Evolutionary conservation across 2,113 vertebrate genomes (phyloP).

Genomic region (Cranoglanis bouderius): DNA sequence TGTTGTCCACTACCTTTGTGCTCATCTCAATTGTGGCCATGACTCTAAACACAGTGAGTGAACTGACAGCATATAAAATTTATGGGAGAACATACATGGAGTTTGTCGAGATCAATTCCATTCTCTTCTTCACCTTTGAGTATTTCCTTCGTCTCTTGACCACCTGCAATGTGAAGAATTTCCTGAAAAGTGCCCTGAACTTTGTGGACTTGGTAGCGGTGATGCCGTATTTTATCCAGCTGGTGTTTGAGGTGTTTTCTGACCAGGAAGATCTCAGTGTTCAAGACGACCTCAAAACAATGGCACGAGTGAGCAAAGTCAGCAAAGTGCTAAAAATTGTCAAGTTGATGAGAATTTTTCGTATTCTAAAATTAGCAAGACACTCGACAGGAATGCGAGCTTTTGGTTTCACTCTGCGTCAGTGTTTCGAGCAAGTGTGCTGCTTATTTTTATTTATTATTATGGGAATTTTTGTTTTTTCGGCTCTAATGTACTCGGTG

Average conservation of each 20-base stretch:
- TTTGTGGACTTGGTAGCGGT: slow-evolving; percentile 87
- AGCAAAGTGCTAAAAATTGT: slow-evolving; percentile 89
- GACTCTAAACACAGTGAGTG: slow-evolving; percentile 85
- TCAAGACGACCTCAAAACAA: slow-evolving; percentile 82
- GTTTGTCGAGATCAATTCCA: slow-evolving; percentile 79
- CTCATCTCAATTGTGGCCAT: slow-evolving; percentile 87
- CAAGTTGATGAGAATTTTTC: slow-evolving; percentile 89
- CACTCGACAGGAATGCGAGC: slow-evolving; percentile 89
- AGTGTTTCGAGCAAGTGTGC: slow-evolving; percentile 92
- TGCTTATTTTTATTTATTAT: slow-evolving; percentile 89
- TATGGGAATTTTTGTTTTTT: slow-evolving; percentile 91
- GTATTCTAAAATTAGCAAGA: slow-evolving; percentile 87
- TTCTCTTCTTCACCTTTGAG: slow-evolving; percentile 85
- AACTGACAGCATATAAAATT: slow-evolving; percentile 76
- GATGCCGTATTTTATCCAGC: slow-evolving; percentile 87
- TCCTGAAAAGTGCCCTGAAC: slow-evolving; percentile 82
- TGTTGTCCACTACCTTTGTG: slow-evolving; percentile 86
- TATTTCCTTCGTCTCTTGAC: slow-evolving; percentile 83
- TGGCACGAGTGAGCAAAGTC: slow-evolving; percentile 85
- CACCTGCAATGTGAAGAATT: slow-evolving; percentile 78
- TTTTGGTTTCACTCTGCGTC: slow-evolving; percentile 88
- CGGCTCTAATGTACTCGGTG: slow-evolving; percentile 86
- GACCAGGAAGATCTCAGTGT: slow-evolving; percentile 68
- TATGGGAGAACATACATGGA: slow-evolving; percentile 82
- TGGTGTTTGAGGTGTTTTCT: slow-evolving; percentile 79